Percentiles rank a stretch among this genome's conserved stretches.
These are phyloP conservation scores for Aeoliscus strigatus DNA, from an alignment of 2,797 vertebrate genomes.

Conservation along the genomic window DNA sequence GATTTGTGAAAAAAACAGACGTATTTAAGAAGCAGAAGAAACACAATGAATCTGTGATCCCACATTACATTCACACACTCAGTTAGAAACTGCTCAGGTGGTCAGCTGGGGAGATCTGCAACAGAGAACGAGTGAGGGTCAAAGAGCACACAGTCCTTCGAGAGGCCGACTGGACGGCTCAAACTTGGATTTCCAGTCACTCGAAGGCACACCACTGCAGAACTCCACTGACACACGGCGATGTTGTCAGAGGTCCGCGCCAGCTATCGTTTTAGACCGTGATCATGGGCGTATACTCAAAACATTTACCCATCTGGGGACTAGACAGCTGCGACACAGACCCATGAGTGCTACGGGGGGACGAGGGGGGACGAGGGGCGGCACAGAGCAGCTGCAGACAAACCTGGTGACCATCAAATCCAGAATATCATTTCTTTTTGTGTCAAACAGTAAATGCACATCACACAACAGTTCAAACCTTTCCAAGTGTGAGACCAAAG, in stretches of 20 bases:
- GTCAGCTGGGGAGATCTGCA: conserved; percentile 39
- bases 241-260: conserved; percentile 20
- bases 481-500: conserved; percentile 72
- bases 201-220: too few species aligned
- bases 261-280: conserved; percentile 51
- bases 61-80: conserved; percentile 35
- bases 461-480: conserved; percentile 52
- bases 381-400: conserved; percentile 76
- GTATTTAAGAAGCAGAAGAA: neutral
- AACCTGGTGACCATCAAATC: conserved; percentile 65
- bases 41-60: conserved; percentile 3
- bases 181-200: too few species aligned
- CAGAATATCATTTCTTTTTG: conserved; percentile 40
- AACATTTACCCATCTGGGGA: conserved; percentile 86
- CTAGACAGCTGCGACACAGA: conserved; percentile 69
- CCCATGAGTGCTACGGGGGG: conserved; percentile 61
- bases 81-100: conserved; percentile 30
- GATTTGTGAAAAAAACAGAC: too few species aligned
- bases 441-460: conserved; percentile 34
- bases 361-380: conserved; percentile 58
- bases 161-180: conserved; percentile 1
- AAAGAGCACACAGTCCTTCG: conserved; percentile 10
- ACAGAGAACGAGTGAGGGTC: conserved; percentile 37
- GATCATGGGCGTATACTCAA: conserved; percentile 98
- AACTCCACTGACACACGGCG: too few species aligned